Evolutionary conservation across 2,797 vertebrate genomes (phyloP).

Genomic region (Fringilla coelebs): DNA sequence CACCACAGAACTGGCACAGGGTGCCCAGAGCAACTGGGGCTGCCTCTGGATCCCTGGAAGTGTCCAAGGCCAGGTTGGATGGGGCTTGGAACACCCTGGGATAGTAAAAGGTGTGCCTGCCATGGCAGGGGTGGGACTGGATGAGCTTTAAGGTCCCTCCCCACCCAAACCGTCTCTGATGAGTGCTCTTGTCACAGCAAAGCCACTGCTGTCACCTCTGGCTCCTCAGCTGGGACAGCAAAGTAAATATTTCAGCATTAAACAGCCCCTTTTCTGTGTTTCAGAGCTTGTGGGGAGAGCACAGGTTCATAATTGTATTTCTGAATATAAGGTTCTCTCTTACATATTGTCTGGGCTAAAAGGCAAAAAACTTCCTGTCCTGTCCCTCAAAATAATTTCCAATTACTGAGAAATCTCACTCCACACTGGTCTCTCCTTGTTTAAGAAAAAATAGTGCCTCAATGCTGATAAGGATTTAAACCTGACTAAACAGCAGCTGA

Average conservation of each 20-base stretch:
- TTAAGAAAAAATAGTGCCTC: not conserved
- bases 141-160: not conserved
- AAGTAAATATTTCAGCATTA: not conserved
- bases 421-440: not conserved
- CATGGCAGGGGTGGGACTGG: not conserved
- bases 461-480: not conserved
- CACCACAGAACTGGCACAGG: not conserved
- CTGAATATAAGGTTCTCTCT: not conserved
- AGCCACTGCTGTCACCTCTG: not conserved
- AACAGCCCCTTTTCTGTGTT: not conserved
- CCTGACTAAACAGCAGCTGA: not conserved
- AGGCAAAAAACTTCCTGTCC: not conserved
- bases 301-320: not conserved
- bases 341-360: not conserved
- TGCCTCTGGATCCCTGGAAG: not conserved
- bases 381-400: not conserved
- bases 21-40: not conserved
- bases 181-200: fast-evolving
- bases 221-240: not conserved
- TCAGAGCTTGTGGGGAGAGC: not conserved
- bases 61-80: fast-evolving
- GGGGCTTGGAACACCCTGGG: fast-evolving
- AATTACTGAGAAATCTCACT: not conserved
- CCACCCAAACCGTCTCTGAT: not conserved
- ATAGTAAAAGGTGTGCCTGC: not conserved